Conservation (phyloP, 2,888 invertebrate species). For the Seira ritae region DNA sequence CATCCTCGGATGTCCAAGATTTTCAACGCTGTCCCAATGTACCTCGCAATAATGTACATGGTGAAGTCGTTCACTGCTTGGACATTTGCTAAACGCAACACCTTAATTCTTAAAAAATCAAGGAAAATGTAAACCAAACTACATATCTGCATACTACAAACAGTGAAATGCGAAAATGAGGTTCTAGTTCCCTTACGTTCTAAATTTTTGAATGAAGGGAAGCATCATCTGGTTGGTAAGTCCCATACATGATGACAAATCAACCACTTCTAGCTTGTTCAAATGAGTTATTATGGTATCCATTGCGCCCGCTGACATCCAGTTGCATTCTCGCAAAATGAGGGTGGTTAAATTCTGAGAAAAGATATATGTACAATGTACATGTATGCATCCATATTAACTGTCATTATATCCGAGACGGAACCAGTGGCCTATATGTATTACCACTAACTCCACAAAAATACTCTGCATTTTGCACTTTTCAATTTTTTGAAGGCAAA, state of each 20-base stretch:
- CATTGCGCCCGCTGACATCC: constrained; percentile 82
- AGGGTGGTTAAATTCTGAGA: constrained; percentile 78
- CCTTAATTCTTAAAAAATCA: constrained; percentile 73
- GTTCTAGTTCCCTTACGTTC: constrained; percentile 40
- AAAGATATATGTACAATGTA: constrained; percentile 17
- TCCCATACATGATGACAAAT: constrained; percentile 78
- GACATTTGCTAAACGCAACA: constrained; percentile 80
- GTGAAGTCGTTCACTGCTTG: constrained; percentile 81
- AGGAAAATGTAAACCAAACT: constrained; percentile 3
- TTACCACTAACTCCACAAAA: no score
- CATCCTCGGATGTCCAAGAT: constrained; percentile 82
- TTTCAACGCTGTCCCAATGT: constrained; percentile 77
- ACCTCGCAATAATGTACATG: constrained; percentile 79
- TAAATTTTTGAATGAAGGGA: constrained; percentile 66
- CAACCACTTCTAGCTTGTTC: constrained; percentile 80
- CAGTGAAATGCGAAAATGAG: not conserved
- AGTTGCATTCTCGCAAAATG: constrained; percentile 80
- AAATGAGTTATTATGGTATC: constrained; percentile 82
- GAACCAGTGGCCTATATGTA: no score
- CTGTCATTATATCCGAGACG: no score
- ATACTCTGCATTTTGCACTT: no score
- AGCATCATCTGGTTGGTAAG: constrained; percentile 75
- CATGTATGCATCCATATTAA: no score
- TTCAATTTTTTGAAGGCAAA: no score
- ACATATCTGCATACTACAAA: no score